Percentiles rank a stretch among this genome's conserved stretches.
phyloP scores from a whole-genome alignment of 2,797 vertebrate genomes.

The Mastacembelus armatus region DNA sequence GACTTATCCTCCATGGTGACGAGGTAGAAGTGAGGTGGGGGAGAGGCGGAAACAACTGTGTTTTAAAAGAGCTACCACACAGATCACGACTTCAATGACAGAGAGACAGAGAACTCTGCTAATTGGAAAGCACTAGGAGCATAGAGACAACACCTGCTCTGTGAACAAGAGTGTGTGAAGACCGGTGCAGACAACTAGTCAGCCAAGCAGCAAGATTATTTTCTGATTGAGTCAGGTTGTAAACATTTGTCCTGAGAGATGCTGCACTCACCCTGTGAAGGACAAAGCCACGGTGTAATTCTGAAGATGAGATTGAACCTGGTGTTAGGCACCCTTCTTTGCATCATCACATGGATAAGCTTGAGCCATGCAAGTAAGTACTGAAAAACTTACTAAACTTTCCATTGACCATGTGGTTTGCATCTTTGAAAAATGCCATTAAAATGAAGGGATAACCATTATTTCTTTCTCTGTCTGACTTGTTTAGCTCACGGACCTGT shows the following conservation, averaged over 20 bases:
- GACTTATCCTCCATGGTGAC: background rate
- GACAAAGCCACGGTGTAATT: slow-evolving; percentile 1
- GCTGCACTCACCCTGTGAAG: background rate
- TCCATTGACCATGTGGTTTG: too few species aligned
- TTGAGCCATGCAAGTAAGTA: slow-evolving; percentile 63
- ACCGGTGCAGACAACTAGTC: background rate
- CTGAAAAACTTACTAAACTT: too few species aligned
- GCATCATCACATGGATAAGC: slow-evolving; percentile 43
- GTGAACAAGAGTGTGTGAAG: too few species aligned
- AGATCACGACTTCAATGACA: slow-evolving; percentile 7
- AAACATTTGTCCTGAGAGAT: background rate
- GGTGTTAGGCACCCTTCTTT: slow-evolving; percentile 49
- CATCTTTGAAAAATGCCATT: too few species aligned
- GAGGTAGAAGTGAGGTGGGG: background rate
- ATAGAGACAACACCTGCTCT: background rate
- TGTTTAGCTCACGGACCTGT: slow-evolving; percentile 32
- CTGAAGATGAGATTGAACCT: slow-evolving; percentile 54
- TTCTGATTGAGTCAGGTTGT: background rate
- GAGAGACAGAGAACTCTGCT: background rate
- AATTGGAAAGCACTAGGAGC: background rate
- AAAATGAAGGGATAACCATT: too few species aligned
- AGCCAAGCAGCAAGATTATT: background rate
- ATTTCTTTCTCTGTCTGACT: background rate
- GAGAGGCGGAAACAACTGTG: background rate
- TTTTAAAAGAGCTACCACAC: slow-evolving; percentile 44